Evolutionary conservation across 2,797 vertebrate species (phyloP).

Genomic region (Syngnathus rostellatus): DNA sequence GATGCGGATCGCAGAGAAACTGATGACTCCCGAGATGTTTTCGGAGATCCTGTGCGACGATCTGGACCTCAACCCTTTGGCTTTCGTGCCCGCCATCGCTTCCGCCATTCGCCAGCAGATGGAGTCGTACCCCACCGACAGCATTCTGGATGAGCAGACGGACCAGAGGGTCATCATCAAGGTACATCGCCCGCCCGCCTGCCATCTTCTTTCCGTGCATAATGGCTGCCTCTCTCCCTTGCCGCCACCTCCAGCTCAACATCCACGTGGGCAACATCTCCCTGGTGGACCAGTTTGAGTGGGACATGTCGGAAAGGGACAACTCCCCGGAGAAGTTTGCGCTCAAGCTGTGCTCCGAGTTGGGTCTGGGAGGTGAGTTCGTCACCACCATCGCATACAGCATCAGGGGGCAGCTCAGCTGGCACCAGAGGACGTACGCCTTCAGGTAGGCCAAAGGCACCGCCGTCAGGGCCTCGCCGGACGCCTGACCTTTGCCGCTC

Average conservation of each 20-base stretch:
- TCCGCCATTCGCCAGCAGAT: slow-evolving; percentile 97
- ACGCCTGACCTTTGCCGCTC: too few species aligned
- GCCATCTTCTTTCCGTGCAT: not conserved
- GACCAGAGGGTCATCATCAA: slow-evolving; percentile 98
- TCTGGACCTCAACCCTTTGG: slow-evolving; percentile 90
- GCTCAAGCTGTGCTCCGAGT: slow-evolving; percentile 92
- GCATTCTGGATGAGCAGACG: slow-evolving; percentile 90
- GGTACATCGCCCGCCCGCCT: slow-evolving; percentile 45
- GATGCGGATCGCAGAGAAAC: slow-evolving; percentile 75
- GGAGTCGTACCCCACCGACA: slow-evolving; percentile 93
- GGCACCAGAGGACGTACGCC: slow-evolving; percentile 97
- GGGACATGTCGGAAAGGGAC: slow-evolving; percentile 98
- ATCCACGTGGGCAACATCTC: slow-evolving; percentile 98
- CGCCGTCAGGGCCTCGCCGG: not conserved
- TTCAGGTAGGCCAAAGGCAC: slow-evolving; percentile 78
- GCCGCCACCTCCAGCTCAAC: slow-evolving; percentile 72
- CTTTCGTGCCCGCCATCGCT: slow-evolving; percentile 93
- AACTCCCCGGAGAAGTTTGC: slow-evolving; percentile 96
- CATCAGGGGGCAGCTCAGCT: slow-evolving; percentile 95
- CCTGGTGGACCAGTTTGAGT: slow-evolving; percentile 98
- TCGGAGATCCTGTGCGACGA: slow-evolving; percentile 96
- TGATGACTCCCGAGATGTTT: slow-evolving; percentile 99
- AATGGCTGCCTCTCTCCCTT: too few species aligned
- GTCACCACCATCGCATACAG: slow-evolving; percentile 98
- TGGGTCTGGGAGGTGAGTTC: slow-evolving; percentile 91